Base-by-base conservation (phyloP, 2,888 invertebrate species). In the Glaucopsyche alexis region DNA sequence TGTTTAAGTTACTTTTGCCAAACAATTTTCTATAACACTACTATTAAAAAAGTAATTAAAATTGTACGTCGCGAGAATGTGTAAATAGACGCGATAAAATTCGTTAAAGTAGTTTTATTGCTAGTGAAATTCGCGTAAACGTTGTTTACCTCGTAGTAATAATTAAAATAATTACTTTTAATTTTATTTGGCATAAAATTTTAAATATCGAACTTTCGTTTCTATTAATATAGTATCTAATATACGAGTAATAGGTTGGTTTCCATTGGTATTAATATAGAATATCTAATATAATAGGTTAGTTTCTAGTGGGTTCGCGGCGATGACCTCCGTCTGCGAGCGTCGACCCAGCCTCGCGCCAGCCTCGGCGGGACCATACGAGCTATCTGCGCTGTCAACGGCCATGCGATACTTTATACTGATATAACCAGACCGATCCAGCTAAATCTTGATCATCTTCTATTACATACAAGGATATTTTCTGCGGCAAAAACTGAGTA, bases 281-380 rank as follows among this genome's bases (percentile, higher is more conserved):
- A 69, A 69, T 69, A 67, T 67, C 42, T 55, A 45, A 72, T 69
- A 19, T 67, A 13, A 52, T 71, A 71, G 55, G 38, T 19, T 45
- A 64, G 69, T 64, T 64, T 72, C 52, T 67, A 74, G 75, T 76
- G 79, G 81, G 82, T 84, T 80, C 83, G 85, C 88, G 89, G 82
- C 89, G 89, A 77, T 91, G 91, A 91, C 91, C 91, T 87, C 87
- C 79, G 80, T 79, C 74, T 75, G 87, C 89, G 91, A 86, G 79
- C 91, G 89, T 88, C 90, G 91, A 91, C 91, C 91, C 83, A 85
- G 75, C 77, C 65, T 40, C 73, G 77, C 74, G 69, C 74, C 65
- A 74, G 72, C 77, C 73, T 73, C 70, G 73, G 73, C 67, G 72
- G 67, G 71, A 69, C 72, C 73, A 75, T 72, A n/a, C n/a, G n/a